Evolutionary conservation across 2,113 vertebrate species (phyloP).

Genomic region (Hydrochoerus hydrochaeris): DNA sequence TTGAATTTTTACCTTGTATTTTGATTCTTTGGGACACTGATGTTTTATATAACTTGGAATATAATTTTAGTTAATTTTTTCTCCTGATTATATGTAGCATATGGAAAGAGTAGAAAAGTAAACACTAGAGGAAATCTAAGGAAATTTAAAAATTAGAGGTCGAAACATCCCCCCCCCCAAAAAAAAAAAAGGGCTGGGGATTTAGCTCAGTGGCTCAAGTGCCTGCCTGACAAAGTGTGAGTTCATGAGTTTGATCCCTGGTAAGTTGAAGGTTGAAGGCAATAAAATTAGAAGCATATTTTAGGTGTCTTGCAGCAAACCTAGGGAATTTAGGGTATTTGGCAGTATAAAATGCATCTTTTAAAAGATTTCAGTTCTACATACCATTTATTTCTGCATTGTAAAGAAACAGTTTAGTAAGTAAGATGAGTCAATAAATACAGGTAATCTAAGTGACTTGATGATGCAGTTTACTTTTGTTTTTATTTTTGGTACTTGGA

Average conservation of each 20-base stretch:
- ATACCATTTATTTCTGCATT: background rate
- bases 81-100: slow-evolving; percentile 7
- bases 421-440: background rate
- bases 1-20: background rate
- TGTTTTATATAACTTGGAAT: background rate
- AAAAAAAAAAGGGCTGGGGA: too few relatives aligned
- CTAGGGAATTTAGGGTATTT: background rate
- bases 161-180: too few relatives aligned
- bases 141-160: slow-evolving; percentile 13
- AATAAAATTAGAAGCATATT: slow-evolving; percentile 32
- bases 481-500: background rate
- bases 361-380: background rate
- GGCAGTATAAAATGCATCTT: background rate
- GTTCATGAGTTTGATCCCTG: too few relatives aligned
- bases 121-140: background rate
- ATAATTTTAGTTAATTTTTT: background rate
- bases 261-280: background rate
- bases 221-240: too few relatives aligned
- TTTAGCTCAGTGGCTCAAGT: too few relatives aligned
- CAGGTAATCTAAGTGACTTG: background rate
- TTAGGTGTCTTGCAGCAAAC: background rate
- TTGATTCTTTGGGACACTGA: background rate
- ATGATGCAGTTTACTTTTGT: background rate
- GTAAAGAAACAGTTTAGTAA: slow-evolving; percentile 7
- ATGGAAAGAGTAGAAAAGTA: background rate